phyloP scores from a whole-genome alignment of 1,140 invertebrate genomes.

The Agrypnia vestita region DNA sequence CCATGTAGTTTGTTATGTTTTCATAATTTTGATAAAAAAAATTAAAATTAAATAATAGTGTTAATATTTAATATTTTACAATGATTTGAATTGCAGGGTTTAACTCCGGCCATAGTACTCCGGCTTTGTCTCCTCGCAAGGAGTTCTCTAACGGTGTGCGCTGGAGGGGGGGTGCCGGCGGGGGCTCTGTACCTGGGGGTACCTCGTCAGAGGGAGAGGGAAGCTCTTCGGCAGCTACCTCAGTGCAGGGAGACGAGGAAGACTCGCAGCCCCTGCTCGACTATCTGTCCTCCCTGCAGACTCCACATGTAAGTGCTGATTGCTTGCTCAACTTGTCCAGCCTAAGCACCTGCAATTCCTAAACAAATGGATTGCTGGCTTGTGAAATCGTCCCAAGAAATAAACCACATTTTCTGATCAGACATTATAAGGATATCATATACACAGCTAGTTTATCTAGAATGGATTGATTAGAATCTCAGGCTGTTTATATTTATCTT shows the following conservation, averaged over 20 bases:
- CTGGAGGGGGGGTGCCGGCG: conserved; percentile 66
- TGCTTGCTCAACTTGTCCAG: not conserved
- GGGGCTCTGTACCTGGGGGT: conserved; percentile 77
- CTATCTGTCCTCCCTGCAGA: conserved; percentile 81
- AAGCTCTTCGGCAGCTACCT: conserved; percentile 75
- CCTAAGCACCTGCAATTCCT: too few species aligned
- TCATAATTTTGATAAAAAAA: too few species aligned
- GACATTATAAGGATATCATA: too few species aligned
- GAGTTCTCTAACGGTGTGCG: conserved; percentile 71
- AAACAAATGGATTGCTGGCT: too few species aligned
- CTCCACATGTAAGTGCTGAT: conserved; percentile 77
- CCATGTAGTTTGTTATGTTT: too few species aligned
- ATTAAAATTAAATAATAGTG: too few species aligned
- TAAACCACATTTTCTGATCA: too few species aligned
- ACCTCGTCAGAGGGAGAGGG: conserved; percentile 81
- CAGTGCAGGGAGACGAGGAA: conserved; percentile 81
- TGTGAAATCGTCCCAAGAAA: too few species aligned
- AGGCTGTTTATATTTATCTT: too few species aligned
- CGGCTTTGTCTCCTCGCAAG: conserved; percentile 76
- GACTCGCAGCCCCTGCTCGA: conserved; percentile 78
- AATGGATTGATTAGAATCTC: too few species aligned
- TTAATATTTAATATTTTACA: not conserved
- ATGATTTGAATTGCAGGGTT: conserved; percentile 63
- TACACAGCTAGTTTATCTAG: too few species aligned
- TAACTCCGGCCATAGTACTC: conserved; percentile 71